Conservation (phyloP, 2,797 vertebrate species). For the Danio choprae region DNA sequence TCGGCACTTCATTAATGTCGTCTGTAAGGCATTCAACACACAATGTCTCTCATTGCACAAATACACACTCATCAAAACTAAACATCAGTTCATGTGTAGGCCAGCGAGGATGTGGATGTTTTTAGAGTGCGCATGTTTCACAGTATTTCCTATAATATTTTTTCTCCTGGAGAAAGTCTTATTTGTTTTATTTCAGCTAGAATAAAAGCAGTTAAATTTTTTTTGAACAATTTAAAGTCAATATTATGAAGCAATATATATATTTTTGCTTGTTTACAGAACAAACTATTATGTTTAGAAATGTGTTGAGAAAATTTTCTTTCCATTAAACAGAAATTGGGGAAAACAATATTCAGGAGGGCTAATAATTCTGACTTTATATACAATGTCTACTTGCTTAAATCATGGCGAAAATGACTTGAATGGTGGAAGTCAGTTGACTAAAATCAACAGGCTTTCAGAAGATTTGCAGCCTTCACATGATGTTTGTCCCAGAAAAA, state of each 20-base stretch:
- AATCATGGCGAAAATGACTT: neutral
- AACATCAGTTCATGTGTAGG: neutral
- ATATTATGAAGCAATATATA: no score
- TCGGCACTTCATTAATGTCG: neutral
- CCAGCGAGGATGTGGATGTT: neutral
- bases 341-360: no score
- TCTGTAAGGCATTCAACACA: neutral
- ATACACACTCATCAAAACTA: conserved; percentile 23
- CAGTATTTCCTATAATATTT: no score
- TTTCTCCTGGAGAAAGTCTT: no score
- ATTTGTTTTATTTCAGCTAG: no score
- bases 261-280: no score
- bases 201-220: no score
- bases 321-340: no score
- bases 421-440: conserved; percentile 43
- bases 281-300: no score
- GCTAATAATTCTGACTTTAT: no score
- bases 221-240: no score
- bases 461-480: conserved; percentile 37
- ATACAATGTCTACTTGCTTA: neutral
- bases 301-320: no score
- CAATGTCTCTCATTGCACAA: neutral
- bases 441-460: conserved; percentile 36
- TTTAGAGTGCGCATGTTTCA: neutral
- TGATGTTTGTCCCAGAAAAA: conserved; percentile 31